phyloP scores from a whole-genome alignment of 2,888 invertebrate species.

The Aleiodes alternator region DNA sequence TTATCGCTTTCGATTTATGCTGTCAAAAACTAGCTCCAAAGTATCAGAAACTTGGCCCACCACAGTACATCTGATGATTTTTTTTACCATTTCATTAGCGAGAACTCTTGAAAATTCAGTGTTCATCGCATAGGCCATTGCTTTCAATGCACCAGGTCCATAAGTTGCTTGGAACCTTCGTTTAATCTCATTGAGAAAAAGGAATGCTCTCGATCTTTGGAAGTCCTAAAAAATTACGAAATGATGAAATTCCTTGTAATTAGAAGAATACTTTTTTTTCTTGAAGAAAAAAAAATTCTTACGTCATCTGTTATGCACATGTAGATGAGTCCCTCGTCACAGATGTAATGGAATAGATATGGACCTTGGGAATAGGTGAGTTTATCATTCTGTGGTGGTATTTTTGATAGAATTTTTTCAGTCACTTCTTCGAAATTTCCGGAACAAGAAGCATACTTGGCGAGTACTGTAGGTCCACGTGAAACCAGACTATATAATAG shows the following conservation, averaged over 20 bases:
- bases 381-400: slow-evolving; percentile 92
- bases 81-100: slow-evolving; percentile 88
- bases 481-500: slow-evolving; percentile 93
- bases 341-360: slow-evolving; percentile 94
- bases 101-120: slow-evolving; percentile 92
- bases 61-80: neutral
- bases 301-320: slow-evolving; percentile 97
- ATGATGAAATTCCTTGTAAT: neutral
- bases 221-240: slow-evolving; percentile 83
- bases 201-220: slow-evolving; percentile 92
- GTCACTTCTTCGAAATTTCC: slow-evolving; percentile 97
- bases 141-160: slow-evolving; percentile 87
- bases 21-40: too few species aligned
- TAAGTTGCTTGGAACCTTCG: slow-evolving; percentile 90
- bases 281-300: slow-evolving; percentile 73
- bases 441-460: slow-evolving; percentile 93
- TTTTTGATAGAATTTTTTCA: slow-evolving; percentile 92
- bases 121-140: slow-evolving; percentile 97
- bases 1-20: too few species aligned
- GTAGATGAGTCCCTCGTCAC: slow-evolving; percentile 91
- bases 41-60: too few species aligned
- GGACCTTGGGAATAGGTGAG: slow-evolving; percentile 95
- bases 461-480: slow-evolving; percentile 88
- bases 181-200: slow-evolving; percentile 93
- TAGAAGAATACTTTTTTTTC: too few species aligned